These are phyloP conservation scores for Molorchus minor DNA, from an alignment of 2,888 invertebrate genomes.

Conservation along the genomic window DNA sequence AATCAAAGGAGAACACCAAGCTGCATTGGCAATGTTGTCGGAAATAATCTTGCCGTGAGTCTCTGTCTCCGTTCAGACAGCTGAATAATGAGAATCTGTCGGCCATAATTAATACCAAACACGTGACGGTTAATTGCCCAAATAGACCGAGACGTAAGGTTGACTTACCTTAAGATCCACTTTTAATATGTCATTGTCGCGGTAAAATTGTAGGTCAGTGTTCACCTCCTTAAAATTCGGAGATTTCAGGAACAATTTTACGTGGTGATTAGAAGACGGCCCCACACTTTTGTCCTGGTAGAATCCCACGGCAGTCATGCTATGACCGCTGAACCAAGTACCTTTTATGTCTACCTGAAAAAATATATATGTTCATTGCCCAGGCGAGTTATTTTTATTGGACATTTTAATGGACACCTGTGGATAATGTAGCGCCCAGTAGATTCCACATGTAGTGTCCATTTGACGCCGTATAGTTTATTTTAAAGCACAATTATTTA, in stretches of 20 bases:
- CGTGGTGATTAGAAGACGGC: constrained; percentile 69
- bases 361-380: too few relatives aligned
- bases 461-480: too few relatives aligned
- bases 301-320: constrained; percentile 73
- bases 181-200: constrained; percentile 74
- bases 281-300: constrained; percentile 79
- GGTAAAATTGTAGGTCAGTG: constrained; percentile 70
- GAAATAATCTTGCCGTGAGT: constrained; percentile 27
- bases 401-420: too few relatives aligned
- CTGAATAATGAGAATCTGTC: constrained; percentile 58
- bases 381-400: too few relatives aligned
- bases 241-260: constrained; percentile 75
- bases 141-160: constrained; percentile 41
- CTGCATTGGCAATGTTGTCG: constrained; percentile 14
- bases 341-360: constrained; percentile 78
- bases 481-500: too few relatives aligned
- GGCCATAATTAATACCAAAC: constrained; percentile 55
- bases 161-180: constrained; percentile 71
- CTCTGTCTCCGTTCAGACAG: constrained; percentile 51
- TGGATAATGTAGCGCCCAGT: too few relatives aligned
- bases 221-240: constrained; percentile 77
- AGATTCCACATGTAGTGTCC: too few relatives aligned
- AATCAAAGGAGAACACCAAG: constrained; percentile 7
- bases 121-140: constrained; percentile 50
- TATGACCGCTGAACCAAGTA: constrained; percentile 83